phyloP scores from a whole-genome alignment of 2,797 vertebrate species.

The Muscicapa striata region DNA sequence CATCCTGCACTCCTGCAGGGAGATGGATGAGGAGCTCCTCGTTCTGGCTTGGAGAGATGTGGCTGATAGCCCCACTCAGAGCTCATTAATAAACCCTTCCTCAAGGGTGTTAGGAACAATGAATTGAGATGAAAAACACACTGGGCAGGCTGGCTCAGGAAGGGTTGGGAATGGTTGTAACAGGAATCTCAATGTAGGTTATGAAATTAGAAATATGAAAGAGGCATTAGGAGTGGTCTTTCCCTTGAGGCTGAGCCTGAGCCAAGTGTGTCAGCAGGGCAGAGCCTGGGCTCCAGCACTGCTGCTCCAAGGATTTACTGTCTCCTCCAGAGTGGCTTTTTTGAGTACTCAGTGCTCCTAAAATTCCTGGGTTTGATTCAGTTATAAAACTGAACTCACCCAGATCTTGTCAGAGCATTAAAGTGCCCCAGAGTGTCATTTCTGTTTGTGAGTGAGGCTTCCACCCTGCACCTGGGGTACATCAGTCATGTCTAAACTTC shows the following conservation, averaged over 20 bases:
- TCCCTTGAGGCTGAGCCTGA: not conserved
- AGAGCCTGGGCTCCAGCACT: not conserved
- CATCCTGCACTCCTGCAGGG: not conserved
- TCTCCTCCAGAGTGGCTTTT: not conserved
- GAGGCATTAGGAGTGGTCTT: not conserved
- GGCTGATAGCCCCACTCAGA: not conserved
- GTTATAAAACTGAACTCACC: not conserved
- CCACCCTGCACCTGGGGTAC: rapidly evolving
- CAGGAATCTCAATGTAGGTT: not conserved
- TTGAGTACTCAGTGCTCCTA: not conserved
- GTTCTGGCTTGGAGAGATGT: not conserved
- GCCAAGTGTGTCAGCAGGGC: not conserved
- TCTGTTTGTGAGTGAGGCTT: not conserved
- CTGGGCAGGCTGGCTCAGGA: not conserved
- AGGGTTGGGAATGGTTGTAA: not conserved
- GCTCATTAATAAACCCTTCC: slow-evolving; percentile 33
- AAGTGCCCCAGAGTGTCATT: not conserved
- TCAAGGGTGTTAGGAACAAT: not conserved
- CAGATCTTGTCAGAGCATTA: not conserved
- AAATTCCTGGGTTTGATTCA: not conserved
- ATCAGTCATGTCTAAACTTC: not conserved
- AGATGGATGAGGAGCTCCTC: not conserved
- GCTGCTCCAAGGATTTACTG: not conserved
- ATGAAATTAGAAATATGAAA: not conserved
- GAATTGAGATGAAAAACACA: not conserved